Conservation (phyloP, 2,797 vertebrate genomes). For the Danionella dracula region DNA sequence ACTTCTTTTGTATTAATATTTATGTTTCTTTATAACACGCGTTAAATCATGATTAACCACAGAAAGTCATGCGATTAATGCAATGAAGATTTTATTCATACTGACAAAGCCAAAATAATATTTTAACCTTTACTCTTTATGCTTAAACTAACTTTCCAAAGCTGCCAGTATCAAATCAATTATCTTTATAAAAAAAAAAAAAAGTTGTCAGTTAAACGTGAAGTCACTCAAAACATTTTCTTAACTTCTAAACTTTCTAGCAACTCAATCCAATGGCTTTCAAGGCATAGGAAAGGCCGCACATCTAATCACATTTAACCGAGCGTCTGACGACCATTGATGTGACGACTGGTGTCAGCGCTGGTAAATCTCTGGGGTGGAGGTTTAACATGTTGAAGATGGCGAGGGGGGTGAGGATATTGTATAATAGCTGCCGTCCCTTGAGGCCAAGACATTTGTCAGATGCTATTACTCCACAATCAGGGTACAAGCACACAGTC, state of each 20-base stretch:
- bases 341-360: not conserved
- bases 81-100: too few relatives aligned
- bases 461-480: conserved; percentile 74
- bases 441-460: conserved; percentile 70
- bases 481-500: conserved; percentile 63
- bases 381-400: not conserved
- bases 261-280: not conserved
- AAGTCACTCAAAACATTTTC: not conserved
- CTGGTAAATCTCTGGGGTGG: not conserved
- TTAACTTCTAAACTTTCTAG: not conserved
- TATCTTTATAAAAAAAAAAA: too few relatives aligned
- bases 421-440: conserved; percentile 58
- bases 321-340: not conserved
- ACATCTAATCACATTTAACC: conserved; percentile 7
- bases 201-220: too few relatives aligned
- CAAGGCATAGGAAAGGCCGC: not conserved
- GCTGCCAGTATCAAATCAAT: too few relatives aligned
- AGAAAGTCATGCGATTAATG: too few relatives aligned
- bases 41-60: too few relatives aligned
- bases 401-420: conserved; percentile 37
- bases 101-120: too few relatives aligned
- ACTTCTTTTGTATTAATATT: too few relatives aligned
- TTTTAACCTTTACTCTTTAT: too few relatives aligned
- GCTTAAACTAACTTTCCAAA: too few relatives aligned
- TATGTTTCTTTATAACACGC: too few relatives aligned